phyloP scores from a whole-genome alignment of 2,888 invertebrate species.

The Alsophila aescularia region DNA sequence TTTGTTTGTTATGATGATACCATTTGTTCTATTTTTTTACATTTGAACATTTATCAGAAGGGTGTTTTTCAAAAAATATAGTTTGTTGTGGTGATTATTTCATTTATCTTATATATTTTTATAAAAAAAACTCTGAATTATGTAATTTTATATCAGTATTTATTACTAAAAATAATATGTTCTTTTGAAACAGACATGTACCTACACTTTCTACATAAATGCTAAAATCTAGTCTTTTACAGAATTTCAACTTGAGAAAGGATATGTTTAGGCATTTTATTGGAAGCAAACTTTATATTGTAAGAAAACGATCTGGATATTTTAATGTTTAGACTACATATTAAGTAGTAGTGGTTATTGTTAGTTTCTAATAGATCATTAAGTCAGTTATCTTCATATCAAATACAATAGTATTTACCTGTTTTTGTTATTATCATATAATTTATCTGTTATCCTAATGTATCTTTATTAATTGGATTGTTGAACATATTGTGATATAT shows the following conservation, averaged over 20 bases:
- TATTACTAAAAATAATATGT: background rate
- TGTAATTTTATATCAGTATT: background rate
- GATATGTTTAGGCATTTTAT: conserved; percentile 8
- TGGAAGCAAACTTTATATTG: conserved; percentile 18
- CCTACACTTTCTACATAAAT: no score
- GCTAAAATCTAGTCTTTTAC: conserved; percentile 25
- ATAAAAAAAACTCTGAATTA: no score
- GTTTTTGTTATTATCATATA: conserved; percentile 2
- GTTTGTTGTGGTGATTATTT: no score
- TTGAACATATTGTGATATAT: conserved; percentile 17
- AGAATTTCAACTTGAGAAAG: conserved; percentile 22
- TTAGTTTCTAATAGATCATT: background rate
- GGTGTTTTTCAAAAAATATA: no score
- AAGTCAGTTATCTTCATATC: conserved; percentile 5
- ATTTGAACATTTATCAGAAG: background rate
- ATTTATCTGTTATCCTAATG: background rate
- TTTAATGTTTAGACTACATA: conserved; percentile 3
- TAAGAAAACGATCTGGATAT: conserved; percentile 33
- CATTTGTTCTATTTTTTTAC: conserved; percentile 1
- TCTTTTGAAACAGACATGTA: background rate
- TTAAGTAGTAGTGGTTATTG: background rate
- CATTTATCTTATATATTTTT: no score
- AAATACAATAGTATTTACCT: conserved; percentile 1
- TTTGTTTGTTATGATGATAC: background rate
- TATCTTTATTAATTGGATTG: conserved; percentile 5